These are phyloP conservation scores for Brachypodius melanocephalos DNA, from an alignment of 2,113 vertebrate genomes.

Conservation along the genomic window DNA sequence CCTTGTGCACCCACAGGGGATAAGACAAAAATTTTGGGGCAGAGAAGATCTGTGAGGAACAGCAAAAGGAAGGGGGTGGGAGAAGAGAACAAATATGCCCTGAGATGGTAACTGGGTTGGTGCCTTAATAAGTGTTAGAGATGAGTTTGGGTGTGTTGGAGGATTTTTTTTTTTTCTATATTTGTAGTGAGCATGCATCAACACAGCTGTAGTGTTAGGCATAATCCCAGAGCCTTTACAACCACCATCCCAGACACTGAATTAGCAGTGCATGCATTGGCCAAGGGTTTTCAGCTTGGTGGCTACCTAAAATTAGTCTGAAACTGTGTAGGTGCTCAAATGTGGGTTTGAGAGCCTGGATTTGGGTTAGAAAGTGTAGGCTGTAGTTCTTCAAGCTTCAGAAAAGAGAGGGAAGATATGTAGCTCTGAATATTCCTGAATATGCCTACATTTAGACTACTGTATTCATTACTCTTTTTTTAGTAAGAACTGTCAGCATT, in stretches of 20 bases:
- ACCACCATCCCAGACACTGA: not conserved
- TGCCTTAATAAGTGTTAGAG: not conserved
- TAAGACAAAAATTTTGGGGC: not conserved
- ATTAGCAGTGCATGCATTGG: not conserved
- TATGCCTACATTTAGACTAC: not conserved
- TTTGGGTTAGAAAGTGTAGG: conserved; percentile 22
- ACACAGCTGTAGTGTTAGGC: conserved; percentile 46
- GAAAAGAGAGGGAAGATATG: not conserved
- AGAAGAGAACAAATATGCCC: not conserved
- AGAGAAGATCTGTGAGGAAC: not conserved
- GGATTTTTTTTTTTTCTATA: conserved; percentile 13
- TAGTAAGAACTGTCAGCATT: not conserved
- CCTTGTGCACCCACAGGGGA: not conserved
- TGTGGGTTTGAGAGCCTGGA: not conserved
- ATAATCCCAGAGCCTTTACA: conserved; percentile 19
- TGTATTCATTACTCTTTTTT: not conserved
- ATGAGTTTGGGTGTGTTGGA: not conserved
- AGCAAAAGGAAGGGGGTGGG: not conserved
- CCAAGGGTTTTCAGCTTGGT: conserved; percentile 16
- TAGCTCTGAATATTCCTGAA: not conserved
- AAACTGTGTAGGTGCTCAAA: conserved; percentile 32
- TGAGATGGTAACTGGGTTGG: not conserved
- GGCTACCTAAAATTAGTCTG: conserved; percentile 56
- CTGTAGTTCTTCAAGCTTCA: not conserved
- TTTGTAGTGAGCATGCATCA: conserved; percentile 25